These are phyloP conservation scores for Platanista minor DNA, from an alignment of 2,113 vertebrate species.

Conservation along the genomic window DNA sequence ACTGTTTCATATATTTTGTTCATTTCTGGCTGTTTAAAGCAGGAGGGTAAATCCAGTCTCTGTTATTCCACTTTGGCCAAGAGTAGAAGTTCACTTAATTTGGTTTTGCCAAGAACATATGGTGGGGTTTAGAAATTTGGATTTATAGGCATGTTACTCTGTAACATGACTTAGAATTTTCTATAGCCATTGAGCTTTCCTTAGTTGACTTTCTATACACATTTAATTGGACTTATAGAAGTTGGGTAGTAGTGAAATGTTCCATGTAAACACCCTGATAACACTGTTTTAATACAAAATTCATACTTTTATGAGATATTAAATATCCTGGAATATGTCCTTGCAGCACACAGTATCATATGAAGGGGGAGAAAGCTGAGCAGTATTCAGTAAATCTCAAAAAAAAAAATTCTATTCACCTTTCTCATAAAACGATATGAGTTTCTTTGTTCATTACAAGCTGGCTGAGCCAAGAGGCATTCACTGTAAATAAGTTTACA, in stretches of 20 bases:
- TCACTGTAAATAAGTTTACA: conserved; percentile 45
- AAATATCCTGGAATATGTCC: neutral
- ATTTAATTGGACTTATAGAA: neutral
- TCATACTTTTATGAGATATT: neutral
- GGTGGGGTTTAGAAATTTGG: neutral
- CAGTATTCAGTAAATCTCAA: neutral
- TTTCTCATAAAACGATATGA: conserved; percentile 42
- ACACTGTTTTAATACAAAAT: neutral
- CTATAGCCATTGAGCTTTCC: neutral
- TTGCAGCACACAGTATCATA: neutral
- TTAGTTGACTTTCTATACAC: neutral
- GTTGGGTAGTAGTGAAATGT: neutral
- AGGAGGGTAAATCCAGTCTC: neutral
- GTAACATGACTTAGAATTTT: neutral
- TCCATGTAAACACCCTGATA: neutral
- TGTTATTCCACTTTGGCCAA: neutral
- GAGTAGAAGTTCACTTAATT: neutral
- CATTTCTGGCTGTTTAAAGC: neutral
- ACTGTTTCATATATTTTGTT: neutral
- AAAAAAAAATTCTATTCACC: conserved; percentile 2
- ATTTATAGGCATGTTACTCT: neutral
- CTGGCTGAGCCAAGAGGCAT: neutral
- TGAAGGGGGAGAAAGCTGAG: neutral
- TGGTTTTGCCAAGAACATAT: neutral
- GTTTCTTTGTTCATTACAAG: conserved; percentile 36